Base-by-base conservation (phyloP, 1,140 invertebrate genomes). In the Delia radicum region DNA sequence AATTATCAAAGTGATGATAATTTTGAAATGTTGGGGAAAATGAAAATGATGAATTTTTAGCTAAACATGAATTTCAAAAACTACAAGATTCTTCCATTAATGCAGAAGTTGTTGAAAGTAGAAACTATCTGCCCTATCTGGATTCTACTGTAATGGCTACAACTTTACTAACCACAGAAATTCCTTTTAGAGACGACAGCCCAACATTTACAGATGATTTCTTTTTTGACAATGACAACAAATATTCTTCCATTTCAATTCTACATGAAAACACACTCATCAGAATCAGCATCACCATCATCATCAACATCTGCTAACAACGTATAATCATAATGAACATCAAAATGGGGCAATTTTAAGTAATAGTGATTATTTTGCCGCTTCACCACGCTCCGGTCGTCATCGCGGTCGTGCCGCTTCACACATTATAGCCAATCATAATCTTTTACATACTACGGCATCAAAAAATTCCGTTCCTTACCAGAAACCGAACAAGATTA, bases 381-480 rank as follows among this genome's bases (percentile, higher is more conserved):
- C 75, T 2, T 46, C 78, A 2, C 71, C 81, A 4, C 83, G 83
- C 33, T 85, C 83, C 2, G 83, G 83, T 3, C 81, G 83, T 0
- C 81, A 85, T 79, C 81, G 83, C 13, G 81, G 83, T 0, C 83
- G 83, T 1, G 80, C 48, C 3, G 10, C 48, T 55, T 55, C 48
- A 80, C 69, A 46, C 79, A 21, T 29, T 28, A 46, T 42, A 77
- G n/a, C 33, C 74, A 71, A 12, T 24, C 21, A 71, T 18, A 75
- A 75, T 3, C 75, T 76, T 3, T 48, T 73, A 8, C 71, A n/a
- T 24, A 29, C 21, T 48, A 13, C 21, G 31, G 29, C 42, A 13
- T 74, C 79, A 3, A 85, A 74, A 80, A 80, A 73, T 78, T 85
- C 24, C 75, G 84, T 63, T 85, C 84, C 2, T 63, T 85, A 72